phyloP scores from a whole-genome alignment of 2,797 vertebrate species.

The Halcyon leucocephala region DNA sequence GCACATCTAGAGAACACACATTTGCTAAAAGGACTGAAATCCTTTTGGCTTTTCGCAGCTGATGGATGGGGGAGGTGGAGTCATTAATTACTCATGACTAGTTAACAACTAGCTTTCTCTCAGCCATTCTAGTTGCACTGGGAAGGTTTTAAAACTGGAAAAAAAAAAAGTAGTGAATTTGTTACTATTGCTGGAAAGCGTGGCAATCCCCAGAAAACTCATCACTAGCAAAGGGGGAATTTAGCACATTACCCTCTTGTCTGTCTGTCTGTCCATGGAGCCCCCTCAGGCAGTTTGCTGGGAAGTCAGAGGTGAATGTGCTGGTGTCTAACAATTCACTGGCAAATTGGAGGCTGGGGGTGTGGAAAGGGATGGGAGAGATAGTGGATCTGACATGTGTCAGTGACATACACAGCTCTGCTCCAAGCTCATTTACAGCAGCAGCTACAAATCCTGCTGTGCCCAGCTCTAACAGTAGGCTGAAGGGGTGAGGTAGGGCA shows the following conservation, averaged over 20 bases:
- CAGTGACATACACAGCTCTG: not conserved
- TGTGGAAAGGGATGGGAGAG: not conserved
- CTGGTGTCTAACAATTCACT: conserved; percentile 31
- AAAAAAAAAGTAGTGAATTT: not conserved
- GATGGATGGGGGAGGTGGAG: conserved; percentile 62
- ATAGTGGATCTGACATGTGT: not conserved
- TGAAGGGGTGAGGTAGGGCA: not conserved
- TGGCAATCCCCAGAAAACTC: conserved; percentile 32
- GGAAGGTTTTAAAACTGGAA: not conserved
- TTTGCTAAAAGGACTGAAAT: conserved; percentile 40
- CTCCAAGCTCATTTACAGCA: not conserved
- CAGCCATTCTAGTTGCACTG: not conserved
- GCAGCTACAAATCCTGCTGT: not conserved
- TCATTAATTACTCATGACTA: conserved; percentile 59
- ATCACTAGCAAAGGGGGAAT: not conserved
- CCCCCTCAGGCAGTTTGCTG: conserved; percentile 15
- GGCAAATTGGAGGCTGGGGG: conserved; percentile 10
- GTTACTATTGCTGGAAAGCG: not conserved
- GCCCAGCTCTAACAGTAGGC: conserved; percentile 46
- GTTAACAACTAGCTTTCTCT: conserved; percentile 53
- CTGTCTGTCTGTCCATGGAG: not conserved
- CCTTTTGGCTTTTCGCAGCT: conserved; percentile 58
- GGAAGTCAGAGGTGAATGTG: not conserved
- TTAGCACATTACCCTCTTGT: not conserved
- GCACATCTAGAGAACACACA: conserved; percentile 30